These are phyloP conservation scores for Tragelaphus eurycerus DNA, from an alignment of 2,797 vertebrate species.

Conservation along the genomic window DNA sequence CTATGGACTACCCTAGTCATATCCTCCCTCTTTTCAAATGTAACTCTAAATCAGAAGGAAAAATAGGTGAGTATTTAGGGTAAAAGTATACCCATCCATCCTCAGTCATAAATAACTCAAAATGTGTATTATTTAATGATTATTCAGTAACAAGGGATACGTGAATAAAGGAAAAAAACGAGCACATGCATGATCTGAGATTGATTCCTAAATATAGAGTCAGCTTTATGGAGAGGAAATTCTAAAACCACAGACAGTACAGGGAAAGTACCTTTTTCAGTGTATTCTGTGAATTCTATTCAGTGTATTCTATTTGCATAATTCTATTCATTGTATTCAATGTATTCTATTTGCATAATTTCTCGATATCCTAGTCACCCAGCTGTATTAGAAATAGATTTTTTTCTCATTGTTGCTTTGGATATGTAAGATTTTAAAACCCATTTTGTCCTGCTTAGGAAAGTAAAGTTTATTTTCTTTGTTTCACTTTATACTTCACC, in stretches of 20 bases:
- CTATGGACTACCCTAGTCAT: neutral
- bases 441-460: neutral
- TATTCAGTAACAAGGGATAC: constrained; percentile 8
- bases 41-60: neutral
- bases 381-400: constrained; percentile 11
- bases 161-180: constrained; percentile 38
- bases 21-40: neutral
- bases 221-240: neutral
- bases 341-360: neutral
- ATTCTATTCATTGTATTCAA: neutral
- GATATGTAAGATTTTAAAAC: constrained; percentile 34
- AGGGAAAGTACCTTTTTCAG: constrained; percentile 18
- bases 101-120: constrained; percentile 38
- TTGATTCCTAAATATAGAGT: neutral
- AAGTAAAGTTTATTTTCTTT: constrained; percentile 46
- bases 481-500: constrained; percentile 23
- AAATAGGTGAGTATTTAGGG: neutral
- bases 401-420: constrained; percentile 35
- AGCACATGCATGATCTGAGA: constrained; percentile 10
- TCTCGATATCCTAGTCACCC: neutral
- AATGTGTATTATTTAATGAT: constrained; percentile 8
- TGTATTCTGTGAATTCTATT: neutral
- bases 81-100: neutral
- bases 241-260: neutral
- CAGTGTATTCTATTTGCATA: neutral